A percentile compares a stretch with the other conserved stretches of the same genome.
Evolutionary conservation across 2,113 vertebrate genomes (phyloP).

Genomic region (Todiramphus saurophagus): DNA sequence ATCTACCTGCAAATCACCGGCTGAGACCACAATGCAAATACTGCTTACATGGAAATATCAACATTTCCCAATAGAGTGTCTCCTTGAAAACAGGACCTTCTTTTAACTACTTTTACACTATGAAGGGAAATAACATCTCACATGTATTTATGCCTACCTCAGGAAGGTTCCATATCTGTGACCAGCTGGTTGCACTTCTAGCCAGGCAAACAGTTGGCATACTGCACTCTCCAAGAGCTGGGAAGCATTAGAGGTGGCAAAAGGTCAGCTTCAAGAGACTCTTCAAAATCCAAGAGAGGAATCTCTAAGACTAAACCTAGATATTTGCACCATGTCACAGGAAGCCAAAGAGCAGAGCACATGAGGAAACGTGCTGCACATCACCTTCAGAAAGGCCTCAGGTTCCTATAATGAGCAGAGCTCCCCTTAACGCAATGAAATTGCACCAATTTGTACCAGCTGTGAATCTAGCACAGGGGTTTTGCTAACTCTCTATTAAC

Average conservation of each 20-base stretch:
- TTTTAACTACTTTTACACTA: neutral
- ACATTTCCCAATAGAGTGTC: neutral
- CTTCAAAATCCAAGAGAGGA: neutral
- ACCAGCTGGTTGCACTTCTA: neutral
- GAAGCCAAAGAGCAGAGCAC: neutral
- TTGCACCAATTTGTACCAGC: neutral
- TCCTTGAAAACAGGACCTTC: neutral
- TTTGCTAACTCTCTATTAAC: neutral
- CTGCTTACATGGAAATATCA: accelerated
- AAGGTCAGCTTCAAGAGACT: neutral
- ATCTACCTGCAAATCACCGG: neutral
- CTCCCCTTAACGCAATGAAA: neutral
- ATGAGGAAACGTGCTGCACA: accelerated
- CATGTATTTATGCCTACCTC: neutral
- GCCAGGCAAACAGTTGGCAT: neutral
- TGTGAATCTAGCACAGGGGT: neutral
- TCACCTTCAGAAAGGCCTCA: neutral
- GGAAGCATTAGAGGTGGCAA: neutral
- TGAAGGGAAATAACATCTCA: neutral
- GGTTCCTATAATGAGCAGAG: neutral
- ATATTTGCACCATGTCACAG: neutral
- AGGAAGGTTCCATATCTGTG: neutral
- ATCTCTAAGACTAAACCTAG: neutral
- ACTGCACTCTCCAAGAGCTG: neutral
- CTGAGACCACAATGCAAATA: neutral